Evolutionary conservation across 2,888 invertebrate species (phyloP).

Genomic region (Drosophila maculinotata): DNA sequence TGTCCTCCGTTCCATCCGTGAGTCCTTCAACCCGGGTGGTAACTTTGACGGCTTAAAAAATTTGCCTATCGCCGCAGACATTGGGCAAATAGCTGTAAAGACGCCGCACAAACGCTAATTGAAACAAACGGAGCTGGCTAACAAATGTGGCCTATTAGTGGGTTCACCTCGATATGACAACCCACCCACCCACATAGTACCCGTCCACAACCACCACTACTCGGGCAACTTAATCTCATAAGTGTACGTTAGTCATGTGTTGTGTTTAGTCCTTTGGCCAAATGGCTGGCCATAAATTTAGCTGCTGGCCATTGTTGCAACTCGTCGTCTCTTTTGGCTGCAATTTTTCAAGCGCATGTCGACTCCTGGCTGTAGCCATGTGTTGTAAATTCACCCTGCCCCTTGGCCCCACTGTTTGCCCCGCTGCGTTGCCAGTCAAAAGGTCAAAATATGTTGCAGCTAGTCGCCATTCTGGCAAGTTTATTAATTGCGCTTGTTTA

Average conservation of each 20-base stretch:
- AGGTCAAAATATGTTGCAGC: slow-evolving; percentile 70
- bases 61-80: slow-evolving; percentile 62
- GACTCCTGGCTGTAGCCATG: slow-evolving; percentile 62
- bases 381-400: slow-evolving; percentile 48
- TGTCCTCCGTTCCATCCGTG: neutral
- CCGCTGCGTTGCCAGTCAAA: slow-evolving; percentile 38
- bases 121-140: slow-evolving; percentile 67
- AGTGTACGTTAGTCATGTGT: slow-evolving; percentile 78
- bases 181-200: neutral
- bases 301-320: slow-evolving; percentile 59
- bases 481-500: slow-evolving; percentile 82
- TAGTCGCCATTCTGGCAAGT: slow-evolving; percentile 58
- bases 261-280: slow-evolving; percentile 61
- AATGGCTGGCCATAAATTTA: slow-evolving; percentile 80
- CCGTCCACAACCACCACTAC: slow-evolving; percentile 9
- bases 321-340: slow-evolving; percentile 51
- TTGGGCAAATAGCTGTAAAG: slow-evolving; percentile 73
- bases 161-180: slow-evolving; percentile 36
- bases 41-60: slow-evolving; percentile 76
- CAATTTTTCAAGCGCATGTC: slow-evolving; percentile 74
- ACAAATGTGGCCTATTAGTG: slow-evolving; percentile 41
- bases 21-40: slow-evolving; percentile 53
- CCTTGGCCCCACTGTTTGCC: slow-evolving; percentile 2
- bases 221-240: slow-evolving; percentile 71
- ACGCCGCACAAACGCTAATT: slow-evolving; percentile 68